Conservation (phyloP, 2,888 invertebrate genomes). For the Candidula unifasciata region DNA sequence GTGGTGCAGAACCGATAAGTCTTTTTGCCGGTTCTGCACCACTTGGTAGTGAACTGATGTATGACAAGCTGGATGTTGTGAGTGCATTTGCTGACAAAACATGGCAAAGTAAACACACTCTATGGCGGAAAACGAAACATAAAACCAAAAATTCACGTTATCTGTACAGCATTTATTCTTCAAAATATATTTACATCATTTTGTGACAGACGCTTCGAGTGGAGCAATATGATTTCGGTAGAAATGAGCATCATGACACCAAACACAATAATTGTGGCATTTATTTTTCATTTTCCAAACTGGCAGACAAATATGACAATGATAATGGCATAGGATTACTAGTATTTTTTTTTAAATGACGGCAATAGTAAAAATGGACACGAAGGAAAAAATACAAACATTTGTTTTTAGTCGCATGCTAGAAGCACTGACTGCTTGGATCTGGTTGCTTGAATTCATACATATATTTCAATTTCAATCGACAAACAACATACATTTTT, state of each 20-base stretch:
- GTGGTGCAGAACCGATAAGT: too few relatives aligned
- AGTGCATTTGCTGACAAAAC: too few relatives aligned
- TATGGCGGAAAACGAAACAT: too few relatives aligned
- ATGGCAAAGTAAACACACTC: too few relatives aligned
- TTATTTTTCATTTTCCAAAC: not conserved
- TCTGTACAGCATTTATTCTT: conserved; percentile 5
- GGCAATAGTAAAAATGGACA: not conserved
- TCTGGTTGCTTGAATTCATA: too few relatives aligned
- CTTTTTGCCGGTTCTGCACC: too few relatives aligned
- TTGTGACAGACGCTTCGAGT: not conserved
- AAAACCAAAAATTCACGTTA: too few relatives aligned
- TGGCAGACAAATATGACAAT: not conserved
- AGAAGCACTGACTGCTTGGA: not conserved
- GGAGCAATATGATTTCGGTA: conserved; percentile 5
- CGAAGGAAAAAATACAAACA: not conserved
- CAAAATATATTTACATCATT: not conserved
- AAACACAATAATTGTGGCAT: conserved; percentile 12
- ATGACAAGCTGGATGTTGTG: too few relatives aligned
- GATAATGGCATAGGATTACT: not conserved
- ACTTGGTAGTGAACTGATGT: too few relatives aligned
- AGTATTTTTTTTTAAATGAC: not conserved
- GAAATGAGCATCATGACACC: conserved; percentile 17
- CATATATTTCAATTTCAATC: too few relatives aligned
- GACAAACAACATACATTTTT: too few relatives aligned
- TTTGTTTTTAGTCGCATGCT: not conserved